Percentiles rank a stretch among this genome's conserved stretches.
phyloP scores from a whole-genome alignment of 2,797 vertebrate species.

The Knipowitschia caucasica region DNA sequence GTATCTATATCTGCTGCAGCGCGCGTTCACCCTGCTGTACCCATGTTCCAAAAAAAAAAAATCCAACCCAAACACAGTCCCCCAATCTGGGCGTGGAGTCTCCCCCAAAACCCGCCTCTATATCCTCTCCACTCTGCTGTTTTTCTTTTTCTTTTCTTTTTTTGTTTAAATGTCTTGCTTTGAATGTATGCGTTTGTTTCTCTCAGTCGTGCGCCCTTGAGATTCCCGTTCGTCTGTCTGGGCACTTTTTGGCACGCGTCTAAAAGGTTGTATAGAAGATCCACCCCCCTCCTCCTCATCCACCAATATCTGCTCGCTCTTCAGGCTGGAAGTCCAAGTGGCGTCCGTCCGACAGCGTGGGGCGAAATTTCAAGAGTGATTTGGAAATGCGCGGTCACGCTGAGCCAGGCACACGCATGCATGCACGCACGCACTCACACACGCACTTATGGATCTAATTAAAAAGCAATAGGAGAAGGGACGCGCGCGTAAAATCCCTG shows the following conservation, averaged over 20 bases:
- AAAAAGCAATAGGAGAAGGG: no score
- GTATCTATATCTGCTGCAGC: constrained; percentile 37
- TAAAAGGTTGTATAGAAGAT: no score
- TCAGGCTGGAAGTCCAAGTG: no score
- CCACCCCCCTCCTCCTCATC: no score
- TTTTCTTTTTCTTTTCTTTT: no score
- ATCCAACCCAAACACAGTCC: constrained; percentile 4
- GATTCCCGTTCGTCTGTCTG: background rate
- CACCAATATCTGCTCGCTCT: no score
- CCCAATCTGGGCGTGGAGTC: no score
- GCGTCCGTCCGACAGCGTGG: constrained; percentile 72
- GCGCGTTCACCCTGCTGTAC: constrained; percentile 35
- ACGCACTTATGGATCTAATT: no score
- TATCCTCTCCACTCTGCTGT: no score
- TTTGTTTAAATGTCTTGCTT: background rate
- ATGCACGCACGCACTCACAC: background rate
- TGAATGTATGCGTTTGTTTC: background rate
- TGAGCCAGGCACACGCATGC: background rate
- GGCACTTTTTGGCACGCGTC: constrained; percentile 40
- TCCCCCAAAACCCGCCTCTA: no score
- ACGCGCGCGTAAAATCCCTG: no score
- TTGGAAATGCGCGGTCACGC: constrained; percentile 43
- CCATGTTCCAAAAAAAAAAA: constrained; percentile 31
- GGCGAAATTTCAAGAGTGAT: constrained; percentile 63
- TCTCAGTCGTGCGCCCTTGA: constrained; percentile 18